These are phyloP conservation scores for Todiramphus saurophagus DNA, from an alignment of 2,113 vertebrate genomes.

Conservation along the genomic window DNA sequence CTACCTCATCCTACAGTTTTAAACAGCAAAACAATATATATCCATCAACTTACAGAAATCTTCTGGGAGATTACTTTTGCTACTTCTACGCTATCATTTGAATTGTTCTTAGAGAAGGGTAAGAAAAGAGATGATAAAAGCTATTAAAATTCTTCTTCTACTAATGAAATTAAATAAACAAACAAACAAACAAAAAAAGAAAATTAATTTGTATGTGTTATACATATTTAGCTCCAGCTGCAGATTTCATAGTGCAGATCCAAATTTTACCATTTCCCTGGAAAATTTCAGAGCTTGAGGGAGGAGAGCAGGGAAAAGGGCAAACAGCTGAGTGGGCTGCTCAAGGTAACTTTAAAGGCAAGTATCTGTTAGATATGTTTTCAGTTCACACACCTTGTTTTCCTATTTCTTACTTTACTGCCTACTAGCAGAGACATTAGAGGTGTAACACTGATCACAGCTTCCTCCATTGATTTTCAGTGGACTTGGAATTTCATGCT, in stretches of 20 bases:
- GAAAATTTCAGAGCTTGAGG: neutral
- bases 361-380: neutral
- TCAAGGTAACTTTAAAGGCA: neutral
- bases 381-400: neutral
- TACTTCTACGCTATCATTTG: neutral
- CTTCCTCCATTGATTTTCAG: accelerated
- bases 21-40: neutral
- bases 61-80: neutral
- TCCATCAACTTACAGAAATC: neutral
- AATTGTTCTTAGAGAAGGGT: neutral
- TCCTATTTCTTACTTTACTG: neutral
- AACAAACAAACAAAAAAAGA: neutral
- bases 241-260: neutral
- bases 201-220: neutral
- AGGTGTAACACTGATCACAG: neutral
- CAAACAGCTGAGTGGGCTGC: neutral
- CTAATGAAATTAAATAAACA: neutral
- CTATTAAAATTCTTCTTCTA: neutral
- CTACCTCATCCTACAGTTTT: neutral
- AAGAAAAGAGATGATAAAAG: neutral
- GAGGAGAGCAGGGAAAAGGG: neutral
- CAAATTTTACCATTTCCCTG: neutral
- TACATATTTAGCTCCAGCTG: neutral
- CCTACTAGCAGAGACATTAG: neutral
- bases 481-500: neutral